Evolutionary conservation across 2,113 vertebrate genomes (phyloP).

Genomic region (Apteryx mantelli): DNA sequence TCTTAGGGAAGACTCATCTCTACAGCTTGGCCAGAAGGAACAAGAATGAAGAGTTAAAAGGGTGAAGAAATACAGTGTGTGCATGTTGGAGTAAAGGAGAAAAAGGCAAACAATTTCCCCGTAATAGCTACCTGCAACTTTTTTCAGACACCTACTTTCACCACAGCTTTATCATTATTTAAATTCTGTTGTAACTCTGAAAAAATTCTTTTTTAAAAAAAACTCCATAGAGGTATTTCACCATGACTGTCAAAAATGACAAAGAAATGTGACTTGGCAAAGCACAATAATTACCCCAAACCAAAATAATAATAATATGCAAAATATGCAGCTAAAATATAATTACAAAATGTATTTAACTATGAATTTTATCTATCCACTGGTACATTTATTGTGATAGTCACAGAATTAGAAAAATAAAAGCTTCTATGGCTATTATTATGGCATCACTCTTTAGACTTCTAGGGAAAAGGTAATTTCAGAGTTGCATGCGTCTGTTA

Average conservation of each 20-base stretch:
- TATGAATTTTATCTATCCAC: neutral
- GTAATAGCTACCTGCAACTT: neutral
- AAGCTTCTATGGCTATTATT: neutral
- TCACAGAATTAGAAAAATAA: neutral
- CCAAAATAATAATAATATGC: neutral
- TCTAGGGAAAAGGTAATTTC: neutral
- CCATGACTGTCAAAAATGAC: neutral
- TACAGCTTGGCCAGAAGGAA: neutral
- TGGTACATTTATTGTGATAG: neutral
- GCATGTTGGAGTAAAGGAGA: rapidly evolving
- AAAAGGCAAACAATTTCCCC: neutral
- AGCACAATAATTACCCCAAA: neutral
- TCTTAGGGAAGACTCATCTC: neutral
- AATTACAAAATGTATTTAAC: neutral
- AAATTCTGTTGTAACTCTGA: neutral
- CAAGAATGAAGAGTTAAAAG: neutral
- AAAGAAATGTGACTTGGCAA: neutral
- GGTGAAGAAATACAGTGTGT: neutral
- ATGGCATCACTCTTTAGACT: neutral
- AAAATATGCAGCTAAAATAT: neutral
- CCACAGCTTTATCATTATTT: neutral
- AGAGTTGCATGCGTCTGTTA: neutral
- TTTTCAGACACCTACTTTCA: neutral
- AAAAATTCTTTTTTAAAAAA: neutral
- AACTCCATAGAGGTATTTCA: neutral